Evolutionary conservation across 2,888 invertebrate species (phyloP).

Genomic region (Lasioglossum zephyrum): DNA sequence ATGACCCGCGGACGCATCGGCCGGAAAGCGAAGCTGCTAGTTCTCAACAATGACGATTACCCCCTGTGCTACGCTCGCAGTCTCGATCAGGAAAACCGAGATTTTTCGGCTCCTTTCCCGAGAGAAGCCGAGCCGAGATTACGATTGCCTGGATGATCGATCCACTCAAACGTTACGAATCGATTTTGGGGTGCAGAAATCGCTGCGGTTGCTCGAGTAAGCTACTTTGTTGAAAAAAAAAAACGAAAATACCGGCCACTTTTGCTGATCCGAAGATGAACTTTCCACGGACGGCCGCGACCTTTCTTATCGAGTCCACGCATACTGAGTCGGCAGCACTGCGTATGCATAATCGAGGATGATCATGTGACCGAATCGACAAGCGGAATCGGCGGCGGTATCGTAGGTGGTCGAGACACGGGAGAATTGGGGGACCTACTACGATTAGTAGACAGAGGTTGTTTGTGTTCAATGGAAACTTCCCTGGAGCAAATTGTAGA

Average conservation of each 20-base stretch:
- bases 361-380: slow-evolving; percentile 22
- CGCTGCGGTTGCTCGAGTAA: too few relatives aligned
- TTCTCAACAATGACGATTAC: slow-evolving; percentile 55
- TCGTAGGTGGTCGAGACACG: background rate
- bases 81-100: slow-evolving; percentile 30
- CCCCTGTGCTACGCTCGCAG: slow-evolving; percentile 24
- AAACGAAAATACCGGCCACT: slow-evolving; percentile 7
- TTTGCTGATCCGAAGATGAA: slow-evolving; percentile 61
- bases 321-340: slow-evolving; percentile 55
- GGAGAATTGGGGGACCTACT: background rate
- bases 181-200: background rate
- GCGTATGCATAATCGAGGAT: slow-evolving; percentile 62
- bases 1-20: slow-evolving; percentile 46
- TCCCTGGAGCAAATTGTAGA: background rate
- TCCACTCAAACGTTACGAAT: background rate
- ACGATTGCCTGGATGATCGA: background rate
- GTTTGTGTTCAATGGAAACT: background rate
- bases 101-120: slow-evolving; percentile 33
- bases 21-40: slow-evolving; percentile 44
- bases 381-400: background rate
- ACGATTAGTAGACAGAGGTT: background rate
- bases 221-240: slow-evolving; percentile 1
- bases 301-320: slow-evolving; percentile 69
- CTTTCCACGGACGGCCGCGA: slow-evolving; percentile 66
- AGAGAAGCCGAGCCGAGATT: background rate